Conservation (phyloP, 2,113 vertebrate genomes). For the Coregonus clupeaformis region DNA sequence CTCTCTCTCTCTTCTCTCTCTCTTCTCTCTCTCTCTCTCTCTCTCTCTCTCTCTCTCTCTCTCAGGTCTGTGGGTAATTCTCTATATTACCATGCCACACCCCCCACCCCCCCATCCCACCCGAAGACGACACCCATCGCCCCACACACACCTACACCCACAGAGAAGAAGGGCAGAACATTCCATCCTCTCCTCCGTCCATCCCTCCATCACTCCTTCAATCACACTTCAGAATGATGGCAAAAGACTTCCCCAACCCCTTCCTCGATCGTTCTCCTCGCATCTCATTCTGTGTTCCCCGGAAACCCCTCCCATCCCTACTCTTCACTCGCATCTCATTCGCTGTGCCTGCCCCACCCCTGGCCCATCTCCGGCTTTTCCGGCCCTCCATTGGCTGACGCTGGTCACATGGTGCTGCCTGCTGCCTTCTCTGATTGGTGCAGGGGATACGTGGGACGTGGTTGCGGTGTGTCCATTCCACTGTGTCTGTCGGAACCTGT, state of each 20-base stretch:
- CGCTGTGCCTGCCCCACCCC: constrained; percentile 55
- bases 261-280: not conserved
- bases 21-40: not conserved
- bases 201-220: constrained; percentile 36
- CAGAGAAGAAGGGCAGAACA: constrained; percentile 33
- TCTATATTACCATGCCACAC: constrained; percentile 76
- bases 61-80: constrained; percentile 76
- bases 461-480: constrained; percentile 84
- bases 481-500: constrained; percentile 90
- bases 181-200: constrained; percentile 24
- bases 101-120: constrained; percentile 67
- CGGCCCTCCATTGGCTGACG: constrained; percentile 65
- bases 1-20: not conserved
- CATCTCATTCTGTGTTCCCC: constrained; percentile 13
- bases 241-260: not conserved
- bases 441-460: constrained; percentile 78
- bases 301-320: constrained; percentile 4
- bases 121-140: constrained; percentile 57
- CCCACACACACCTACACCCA: constrained; percentile 44
- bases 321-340: constrained; percentile 18
- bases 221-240: not conserved
- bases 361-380: constrained; percentile 29
- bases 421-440: constrained; percentile 67
- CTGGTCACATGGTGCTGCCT: constrained; percentile 72
- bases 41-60: not conserved